These are phyloP conservation scores for Apis florea DNA, from an alignment of 1,140 invertebrate species.

Conservation along the genomic window DNA sequence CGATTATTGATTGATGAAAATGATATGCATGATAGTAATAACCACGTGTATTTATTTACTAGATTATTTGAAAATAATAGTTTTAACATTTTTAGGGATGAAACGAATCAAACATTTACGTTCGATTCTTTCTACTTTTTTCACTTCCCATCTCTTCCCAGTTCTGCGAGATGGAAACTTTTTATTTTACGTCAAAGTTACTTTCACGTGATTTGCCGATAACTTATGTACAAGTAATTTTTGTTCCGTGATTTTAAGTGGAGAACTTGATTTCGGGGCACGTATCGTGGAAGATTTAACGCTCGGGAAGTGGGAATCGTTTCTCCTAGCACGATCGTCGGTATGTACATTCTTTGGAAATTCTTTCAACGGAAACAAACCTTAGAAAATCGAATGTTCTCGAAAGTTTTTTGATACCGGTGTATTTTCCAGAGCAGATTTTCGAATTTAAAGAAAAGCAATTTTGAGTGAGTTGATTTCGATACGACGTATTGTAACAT, in stretches of 20 bases:
- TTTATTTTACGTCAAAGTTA: conserved; percentile 25
- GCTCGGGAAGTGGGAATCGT: conserved; percentile 14
- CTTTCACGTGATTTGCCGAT: conserved; percentile 40
- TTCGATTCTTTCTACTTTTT: neutral
- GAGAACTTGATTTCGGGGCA: conserved; percentile 42
- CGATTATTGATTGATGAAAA: no score
- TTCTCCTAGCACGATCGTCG: conserved; percentile 20
- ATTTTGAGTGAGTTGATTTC: neutral
- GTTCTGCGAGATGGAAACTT: conserved; percentile 11
- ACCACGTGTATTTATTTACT: neutral
- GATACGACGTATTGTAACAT: neutral
- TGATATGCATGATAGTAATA: neutral
- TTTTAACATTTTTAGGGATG: no score
- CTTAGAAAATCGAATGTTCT: conserved; percentile 21
- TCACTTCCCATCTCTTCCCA: no score
- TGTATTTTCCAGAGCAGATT: neutral
- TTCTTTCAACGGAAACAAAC: conserved; percentile 21
- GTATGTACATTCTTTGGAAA: conserved; percentile 25
- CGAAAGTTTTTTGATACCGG: conserved; percentile 5
- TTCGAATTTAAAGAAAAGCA: neutral
- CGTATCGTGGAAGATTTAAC: conserved; percentile 40
- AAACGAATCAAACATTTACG: conserved; percentile 9
- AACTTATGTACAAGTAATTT: conserved; percentile 48
- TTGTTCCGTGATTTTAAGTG: conserved; percentile 46
- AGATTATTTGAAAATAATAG: neutral